These are phyloP conservation scores for Machimus atricapillus DNA, from an alignment of 2,888 invertebrate genomes.

Conservation along the genomic window DNA sequence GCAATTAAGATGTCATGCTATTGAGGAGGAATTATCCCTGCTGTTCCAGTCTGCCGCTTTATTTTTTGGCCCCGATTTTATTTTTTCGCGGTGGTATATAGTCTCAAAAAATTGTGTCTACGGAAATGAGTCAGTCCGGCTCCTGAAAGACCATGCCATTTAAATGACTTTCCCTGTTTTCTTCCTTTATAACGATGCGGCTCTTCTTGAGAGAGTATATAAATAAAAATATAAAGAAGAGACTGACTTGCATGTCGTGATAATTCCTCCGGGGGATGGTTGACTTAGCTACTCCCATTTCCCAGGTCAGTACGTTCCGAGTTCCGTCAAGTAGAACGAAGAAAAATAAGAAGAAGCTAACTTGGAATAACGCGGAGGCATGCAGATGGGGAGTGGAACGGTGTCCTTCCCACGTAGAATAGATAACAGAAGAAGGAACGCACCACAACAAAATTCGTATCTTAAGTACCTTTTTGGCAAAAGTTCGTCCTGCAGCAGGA, in stretches of 20 bases:
- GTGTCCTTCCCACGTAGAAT: background rate
- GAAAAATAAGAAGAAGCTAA: background rate
- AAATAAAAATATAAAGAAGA: background rate
- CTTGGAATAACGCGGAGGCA: background rate
- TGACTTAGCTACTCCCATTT: conserved; percentile 9
- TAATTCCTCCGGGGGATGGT: background rate
- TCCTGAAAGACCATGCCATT: background rate
- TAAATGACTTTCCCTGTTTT: conserved; percentile 27
- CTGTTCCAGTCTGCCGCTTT: background rate
- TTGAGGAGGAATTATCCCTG: conserved; percentile 4
- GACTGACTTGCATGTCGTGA: conserved; percentile 10
- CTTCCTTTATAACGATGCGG: background rate
- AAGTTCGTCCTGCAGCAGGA: background rate
- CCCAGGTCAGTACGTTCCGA: conserved; percentile 22
- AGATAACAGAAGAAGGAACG: background rate
- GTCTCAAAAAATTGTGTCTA: background rate
- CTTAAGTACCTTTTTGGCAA: conserved; percentile 35
- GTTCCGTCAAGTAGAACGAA: background rate
- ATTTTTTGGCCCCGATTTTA: background rate
- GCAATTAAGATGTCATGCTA: conserved; percentile 46
- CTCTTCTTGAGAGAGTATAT: background rate
- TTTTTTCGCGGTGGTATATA: background rate
- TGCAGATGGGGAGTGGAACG: background rate
- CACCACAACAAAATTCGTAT: conserved; percentile 7
- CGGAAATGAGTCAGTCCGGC: background rate